Conservation (phyloP, 2,888 invertebrate genomes). For the Operophtera brumata region DNA sequence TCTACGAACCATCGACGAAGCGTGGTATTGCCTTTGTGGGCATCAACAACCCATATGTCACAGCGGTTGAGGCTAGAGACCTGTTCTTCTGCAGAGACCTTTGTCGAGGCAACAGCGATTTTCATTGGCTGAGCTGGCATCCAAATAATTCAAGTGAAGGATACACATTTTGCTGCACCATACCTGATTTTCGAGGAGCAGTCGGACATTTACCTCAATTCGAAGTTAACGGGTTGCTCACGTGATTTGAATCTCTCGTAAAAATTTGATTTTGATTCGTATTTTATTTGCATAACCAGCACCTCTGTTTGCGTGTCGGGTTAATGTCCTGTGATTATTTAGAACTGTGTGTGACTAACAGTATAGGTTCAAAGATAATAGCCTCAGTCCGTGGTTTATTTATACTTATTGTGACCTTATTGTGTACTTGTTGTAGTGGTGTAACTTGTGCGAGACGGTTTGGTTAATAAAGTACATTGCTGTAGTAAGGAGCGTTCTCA, state of each 20-base stretch:
- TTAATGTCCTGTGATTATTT: slow-evolving; percentile 28
- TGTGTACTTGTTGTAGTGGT: too few species aligned
- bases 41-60: slow-evolving; percentile 82
- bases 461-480: neutral
- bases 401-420: too few species aligned
- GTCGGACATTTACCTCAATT: slow-evolving; percentile 78
- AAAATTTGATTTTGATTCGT: neutral
- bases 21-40: slow-evolving; percentile 81
- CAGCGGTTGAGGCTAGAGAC: slow-evolving; percentile 44
- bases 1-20: slow-evolving; percentile 73
- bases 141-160: slow-evolving; percentile 72
- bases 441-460: slow-evolving; percentile 13
- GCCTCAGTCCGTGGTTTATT: neutral
- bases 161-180: slow-evolving; percentile 81
- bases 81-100: slow-evolving; percentile 74
- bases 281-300: slow-evolving; percentile 10
- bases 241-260: slow-evolving; percentile 31
- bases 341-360: slow-evolving; percentile 6
- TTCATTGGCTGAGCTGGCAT: slow-evolving; percentile 82
- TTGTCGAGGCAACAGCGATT: slow-evolving; percentile 68
- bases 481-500: neutral
- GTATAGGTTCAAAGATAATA: slow-evolving; percentile 20
- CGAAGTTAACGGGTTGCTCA: slow-evolving; percentile 61
- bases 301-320: slow-evolving; percentile 17
- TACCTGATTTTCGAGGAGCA: slow-evolving; percentile 74